Base-by-base conservation (phyloP, 2,797 vertebrate species). In the Myotis planiceps region DNA sequence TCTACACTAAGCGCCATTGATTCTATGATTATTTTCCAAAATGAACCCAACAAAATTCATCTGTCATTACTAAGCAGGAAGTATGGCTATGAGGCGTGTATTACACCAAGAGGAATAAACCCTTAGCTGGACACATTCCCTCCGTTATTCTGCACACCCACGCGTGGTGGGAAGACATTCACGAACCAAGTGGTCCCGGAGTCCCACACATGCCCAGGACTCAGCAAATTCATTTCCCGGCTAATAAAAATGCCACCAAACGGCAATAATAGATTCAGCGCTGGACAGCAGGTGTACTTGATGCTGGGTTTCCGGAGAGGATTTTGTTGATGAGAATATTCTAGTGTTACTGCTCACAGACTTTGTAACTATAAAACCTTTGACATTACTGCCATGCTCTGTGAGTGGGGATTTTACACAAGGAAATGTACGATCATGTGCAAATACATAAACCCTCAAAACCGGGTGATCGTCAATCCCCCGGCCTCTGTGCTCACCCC, bases 251-350 rank as follows among this genome's bases (percentile, higher is more conserved):
- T 51, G 12, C 53, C 58, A 69, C 10, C 34, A 42, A 60, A 84
- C 1, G 39, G 42, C 71, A 87, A 27, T 86, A 53, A 78, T 29
- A 88, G 83, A 96, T 81, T 75, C 74, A 53, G 42, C n/a, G 42
- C 25, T 63, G 49, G 74, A 74, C 92, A 82, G 85, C 66, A 78
- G 42, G 51, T 32, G 47, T 71, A 39, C 88, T 63, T 90, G 89
- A 84, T 58, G 25, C 29, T 15, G 34, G 49, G 19, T 88, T 93
- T 47, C 91, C 23, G 0, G 87, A 75, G 84, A 90, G 53, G 55
- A 69, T 80, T 93, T 92, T 79, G 63, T 76, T 94, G 92, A 85
- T 76, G 68, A 96, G 76, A 86, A 55, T 78, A 66, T 87, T 71
- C 49, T 72, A 27, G 42, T 32, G 60, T 84, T 81, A 72, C 37